Conservation (phyloP, 2,888 invertebrate species). For the Napeogenes inachia region DNA sequence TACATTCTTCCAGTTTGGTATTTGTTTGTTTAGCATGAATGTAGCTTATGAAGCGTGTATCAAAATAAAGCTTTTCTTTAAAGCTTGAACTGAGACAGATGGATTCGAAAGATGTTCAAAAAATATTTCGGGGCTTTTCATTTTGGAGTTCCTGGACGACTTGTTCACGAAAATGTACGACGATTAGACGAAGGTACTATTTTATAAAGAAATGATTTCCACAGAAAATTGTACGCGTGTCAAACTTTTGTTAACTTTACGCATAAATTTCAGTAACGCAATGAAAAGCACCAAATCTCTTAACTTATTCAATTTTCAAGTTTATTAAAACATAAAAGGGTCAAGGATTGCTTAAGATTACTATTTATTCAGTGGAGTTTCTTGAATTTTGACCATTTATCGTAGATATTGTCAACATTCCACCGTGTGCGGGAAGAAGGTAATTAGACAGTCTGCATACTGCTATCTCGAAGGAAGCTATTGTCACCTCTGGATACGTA, state of each 20-base stretch:
- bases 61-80: slow-evolving; percentile 20
- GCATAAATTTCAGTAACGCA: background rate
- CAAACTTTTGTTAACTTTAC: background rate
- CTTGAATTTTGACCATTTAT: slow-evolving; percentile 11
- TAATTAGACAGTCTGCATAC: slow-evolving; percentile 89
- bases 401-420: slow-evolving; percentile 84
- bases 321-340: slow-evolving; percentile 1
- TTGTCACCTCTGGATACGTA: slow-evolving; percentile 84
- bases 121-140: slow-evolving; percentile 77
- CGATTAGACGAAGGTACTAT: slow-evolving; percentile 82
- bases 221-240: background rate
- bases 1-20: too few species aligned
- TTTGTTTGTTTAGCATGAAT: too few species aligned
- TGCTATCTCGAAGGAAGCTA: slow-evolving; percentile 89
- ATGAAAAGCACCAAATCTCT: background rate
- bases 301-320: slow-evolving; percentile 2
- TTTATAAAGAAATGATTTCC: background rate
- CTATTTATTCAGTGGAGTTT: too few species aligned
- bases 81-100: slow-evolving; percentile 46
- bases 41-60: too few species aligned
- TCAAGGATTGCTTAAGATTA: too few species aligned
- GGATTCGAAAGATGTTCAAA: slow-evolving; percentile 52
- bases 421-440: slow-evolving; percentile 85
- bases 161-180: slow-evolving; percentile 88
- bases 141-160: slow-evolving; percentile 91